phyloP scores from a whole-genome alignment of 1,140 invertebrate species.

The Apis florea region DNA sequence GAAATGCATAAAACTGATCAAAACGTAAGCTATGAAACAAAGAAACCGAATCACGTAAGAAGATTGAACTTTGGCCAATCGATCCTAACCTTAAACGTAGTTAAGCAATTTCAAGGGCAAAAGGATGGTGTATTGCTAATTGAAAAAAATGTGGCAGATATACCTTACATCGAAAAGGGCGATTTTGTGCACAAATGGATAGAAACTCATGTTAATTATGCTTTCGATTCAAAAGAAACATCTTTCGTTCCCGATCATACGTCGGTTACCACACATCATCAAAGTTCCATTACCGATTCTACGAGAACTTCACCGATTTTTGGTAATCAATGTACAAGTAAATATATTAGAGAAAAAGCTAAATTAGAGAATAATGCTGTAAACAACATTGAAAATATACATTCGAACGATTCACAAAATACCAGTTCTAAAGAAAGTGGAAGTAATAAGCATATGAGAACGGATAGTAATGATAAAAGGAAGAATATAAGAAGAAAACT shows the following conservation, averaged over 20 bases:
- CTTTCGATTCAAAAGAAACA: background rate
- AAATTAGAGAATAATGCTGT: background rate
- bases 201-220: slow-evolving; percentile 27
- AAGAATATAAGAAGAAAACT: slow-evolving; percentile 16
- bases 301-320: slow-evolving; percentile 36
- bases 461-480: background rate
- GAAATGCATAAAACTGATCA: background rate
- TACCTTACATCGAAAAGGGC: slow-evolving; percentile 34
- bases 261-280: too few relatives aligned
- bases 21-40: accelerated
- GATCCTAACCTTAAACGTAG: slow-evolving; percentile 34
- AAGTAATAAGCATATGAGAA: background rate
- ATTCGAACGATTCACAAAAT: background rate
- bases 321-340: background rate
- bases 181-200: slow-evolving; percentile 57
- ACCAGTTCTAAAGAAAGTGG: too few relatives aligned
- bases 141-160: slow-evolving; percentile 22
- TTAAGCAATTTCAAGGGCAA: background rate
- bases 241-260: background rate
- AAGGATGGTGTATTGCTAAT: background rate
- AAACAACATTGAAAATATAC: background rate
- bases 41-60: slow-evolving; percentile 45
- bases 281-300: background rate
- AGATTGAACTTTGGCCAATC: slow-evolving; percentile 47
- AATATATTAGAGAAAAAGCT: slow-evolving; percentile 17